Evolutionary conservation across 2,888 invertebrate species (phyloP).

Genomic region (Hoplodrina ambigua): DNA sequence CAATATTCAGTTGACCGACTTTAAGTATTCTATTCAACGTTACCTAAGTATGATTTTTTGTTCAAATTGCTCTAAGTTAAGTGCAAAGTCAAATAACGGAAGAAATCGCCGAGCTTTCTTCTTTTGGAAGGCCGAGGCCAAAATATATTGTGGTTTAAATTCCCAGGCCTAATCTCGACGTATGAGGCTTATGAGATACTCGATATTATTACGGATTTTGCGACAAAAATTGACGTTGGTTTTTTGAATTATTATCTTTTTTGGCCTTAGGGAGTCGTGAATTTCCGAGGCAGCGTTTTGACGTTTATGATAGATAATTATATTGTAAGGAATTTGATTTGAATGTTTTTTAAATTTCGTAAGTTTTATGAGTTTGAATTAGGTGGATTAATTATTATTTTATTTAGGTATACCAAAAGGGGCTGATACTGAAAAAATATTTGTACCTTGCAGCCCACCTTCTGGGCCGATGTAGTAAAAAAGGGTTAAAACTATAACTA

Average conservation of each 20-base stretch:
- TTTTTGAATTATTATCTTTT: slow-evolving; percentile 49
- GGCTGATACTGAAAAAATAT: too few species aligned
- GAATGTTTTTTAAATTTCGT: background rate
- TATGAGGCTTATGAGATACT: slow-evolving; percentile 45
- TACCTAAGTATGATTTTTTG: slow-evolving; percentile 52
- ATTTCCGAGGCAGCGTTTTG: slow-evolving; percentile 31
- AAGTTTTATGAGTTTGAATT: background rate
- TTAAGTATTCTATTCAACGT: slow-evolving; percentile 39
- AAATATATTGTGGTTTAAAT: slow-evolving; percentile 52
- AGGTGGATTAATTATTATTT: too few species aligned
- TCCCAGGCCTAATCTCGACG: slow-evolving; percentile 48
- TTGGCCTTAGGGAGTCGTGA: slow-evolving; percentile 38
- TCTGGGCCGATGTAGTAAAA: too few species aligned
- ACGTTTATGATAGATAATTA: slow-evolving; percentile 22
- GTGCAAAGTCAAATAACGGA: slow-evolving; percentile 58
- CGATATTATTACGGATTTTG: slow-evolving; percentile 49
- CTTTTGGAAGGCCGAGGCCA: slow-evolving; percentile 25
- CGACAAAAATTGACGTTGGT: slow-evolving; percentile 44
- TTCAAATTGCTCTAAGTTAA: slow-evolving; percentile 54
- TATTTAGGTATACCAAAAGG: too few species aligned
- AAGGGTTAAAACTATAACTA: too few species aligned
- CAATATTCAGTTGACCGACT: slow-evolving; percentile 41
- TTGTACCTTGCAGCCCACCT: too few species aligned
- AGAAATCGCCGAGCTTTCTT: slow-evolving; percentile 43
- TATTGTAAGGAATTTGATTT: slow-evolving; percentile 6